Conservation (phyloP, 1,140 invertebrate species). For the Solenopsis fugax region DNA sequence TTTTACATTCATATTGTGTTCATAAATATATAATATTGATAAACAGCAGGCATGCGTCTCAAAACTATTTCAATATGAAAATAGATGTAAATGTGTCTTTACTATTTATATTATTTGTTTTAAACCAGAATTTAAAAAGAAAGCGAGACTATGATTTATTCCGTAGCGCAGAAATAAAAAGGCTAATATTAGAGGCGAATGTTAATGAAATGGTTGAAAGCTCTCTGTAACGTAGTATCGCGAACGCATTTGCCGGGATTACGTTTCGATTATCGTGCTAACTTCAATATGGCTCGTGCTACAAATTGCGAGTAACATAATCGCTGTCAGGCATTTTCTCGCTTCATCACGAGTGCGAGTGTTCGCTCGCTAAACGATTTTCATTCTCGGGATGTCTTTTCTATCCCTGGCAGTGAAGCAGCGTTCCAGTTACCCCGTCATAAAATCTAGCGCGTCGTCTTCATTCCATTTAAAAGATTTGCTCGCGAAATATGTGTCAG, state of each 20-base stretch:
- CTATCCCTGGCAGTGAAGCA: constrained; percentile 19
- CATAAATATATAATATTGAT: constrained; percentile 3
- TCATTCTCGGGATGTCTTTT: constrained; percentile 51
- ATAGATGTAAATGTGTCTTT: constrained; percentile 2
- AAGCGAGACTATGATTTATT: background rate
- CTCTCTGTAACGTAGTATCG: constrained; percentile 11
- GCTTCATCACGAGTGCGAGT: constrained; percentile 30
- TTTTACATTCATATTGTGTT: background rate
- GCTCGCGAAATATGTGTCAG: constrained; percentile 55
- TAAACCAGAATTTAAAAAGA: background rate
- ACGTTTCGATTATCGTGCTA: constrained; percentile 25
- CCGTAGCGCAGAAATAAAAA: background rate
- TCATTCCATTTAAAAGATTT: constrained; percentile 59
- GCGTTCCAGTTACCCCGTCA: constrained; percentile 41
- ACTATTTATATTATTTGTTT: background rate
- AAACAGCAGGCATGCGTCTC: background rate
- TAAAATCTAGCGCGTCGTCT: constrained; percentile 57
- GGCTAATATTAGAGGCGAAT: background rate
- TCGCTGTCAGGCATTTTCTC: constrained; percentile 28
- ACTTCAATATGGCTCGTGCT: background rate
- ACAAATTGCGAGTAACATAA: constrained; percentile 50
- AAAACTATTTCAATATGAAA: background rate
- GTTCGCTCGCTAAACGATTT: constrained; percentile 41
- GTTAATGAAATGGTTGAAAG: constrained; percentile 32
- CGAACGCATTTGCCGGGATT: background rate